These are phyloP conservation scores for Drosophila affinis DNA, from an alignment of 2,888 invertebrate species.

Conservation along the genomic window DNA sequence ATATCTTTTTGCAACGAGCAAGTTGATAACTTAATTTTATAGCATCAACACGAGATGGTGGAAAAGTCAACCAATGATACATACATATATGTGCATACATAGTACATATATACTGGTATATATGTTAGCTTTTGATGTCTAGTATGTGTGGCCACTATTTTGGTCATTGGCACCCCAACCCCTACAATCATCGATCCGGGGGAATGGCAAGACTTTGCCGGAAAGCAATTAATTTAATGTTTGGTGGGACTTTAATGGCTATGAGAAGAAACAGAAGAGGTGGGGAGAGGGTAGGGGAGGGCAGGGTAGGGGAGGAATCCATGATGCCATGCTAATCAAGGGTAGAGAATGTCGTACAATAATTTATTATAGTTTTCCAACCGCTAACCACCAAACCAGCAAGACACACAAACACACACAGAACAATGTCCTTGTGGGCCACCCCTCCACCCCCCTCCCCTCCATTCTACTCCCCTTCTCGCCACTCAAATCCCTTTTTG, in stretches of 20 bases:
- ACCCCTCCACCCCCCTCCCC: background rate
- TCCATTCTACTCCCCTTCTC: background rate
- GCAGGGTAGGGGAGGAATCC: background rate
- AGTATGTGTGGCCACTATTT: constrained; percentile 31
- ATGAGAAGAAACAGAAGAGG: background rate
- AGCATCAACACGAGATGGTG: constrained; percentile 15
- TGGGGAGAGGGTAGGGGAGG: too few species aligned
- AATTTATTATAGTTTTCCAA: constrained; percentile 76
- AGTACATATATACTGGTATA: background rate
- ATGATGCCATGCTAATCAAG: constrained; percentile 47
- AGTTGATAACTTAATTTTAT: constrained; percentile 42
- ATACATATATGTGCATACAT: constrained; percentile 13
- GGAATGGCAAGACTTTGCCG: background rate
- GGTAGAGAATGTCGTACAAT: constrained; percentile 61
- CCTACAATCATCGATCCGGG: background rate
- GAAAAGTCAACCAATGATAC: constrained; percentile 22
- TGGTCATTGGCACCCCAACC: constrained; percentile 17
- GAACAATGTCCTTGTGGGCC: constrained; percentile 49
- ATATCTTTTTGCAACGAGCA: constrained; percentile 4
- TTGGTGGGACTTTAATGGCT: constrained; percentile 15
- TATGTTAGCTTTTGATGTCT: background rate
- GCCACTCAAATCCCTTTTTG: constrained; percentile 10
- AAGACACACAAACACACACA: constrained; percentile 37
- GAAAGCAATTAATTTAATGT: constrained; percentile 42
- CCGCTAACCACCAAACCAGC: constrained; percentile 59